phyloP scores from a whole-genome alignment of 2,888 invertebrate species.

The Piscicola geometra region DNA sequence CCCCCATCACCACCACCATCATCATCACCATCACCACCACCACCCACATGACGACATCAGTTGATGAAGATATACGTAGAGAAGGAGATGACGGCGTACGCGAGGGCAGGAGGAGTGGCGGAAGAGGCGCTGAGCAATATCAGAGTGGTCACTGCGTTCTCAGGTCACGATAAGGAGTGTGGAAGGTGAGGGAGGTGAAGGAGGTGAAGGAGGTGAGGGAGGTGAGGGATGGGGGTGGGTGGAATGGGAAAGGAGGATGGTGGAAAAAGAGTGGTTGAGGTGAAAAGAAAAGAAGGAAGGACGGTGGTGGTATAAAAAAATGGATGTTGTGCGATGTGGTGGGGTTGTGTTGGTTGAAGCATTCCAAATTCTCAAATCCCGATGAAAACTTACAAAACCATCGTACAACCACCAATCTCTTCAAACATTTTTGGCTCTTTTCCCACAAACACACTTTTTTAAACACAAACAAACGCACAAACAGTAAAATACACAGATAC shows the following conservation, averaged over 20 bases:
- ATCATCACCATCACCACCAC: no score
- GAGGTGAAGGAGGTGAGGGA: no score
- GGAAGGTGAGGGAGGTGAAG: conserved; percentile 30
- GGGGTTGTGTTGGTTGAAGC: no score
- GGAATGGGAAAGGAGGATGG: conserved; percentile 31
- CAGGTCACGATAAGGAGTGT: conserved; percentile 40
- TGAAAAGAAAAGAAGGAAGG: neutral
- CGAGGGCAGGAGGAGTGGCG: conserved; percentile 56
- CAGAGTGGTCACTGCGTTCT: conserved; percentile 51
- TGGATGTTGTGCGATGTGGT: no score
- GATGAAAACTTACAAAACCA: no score
- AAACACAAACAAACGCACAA: no score
- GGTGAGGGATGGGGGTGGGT: neutral
- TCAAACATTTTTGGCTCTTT: no score
- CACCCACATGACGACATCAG: conserved; percentile 27
- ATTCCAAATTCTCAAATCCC: no score
- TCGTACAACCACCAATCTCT: no score
- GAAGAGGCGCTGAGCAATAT: conserved; percentile 54
- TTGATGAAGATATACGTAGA: conserved; percentile 43
- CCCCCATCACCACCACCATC: neutral
- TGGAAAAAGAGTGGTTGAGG: conserved; percentile 25
- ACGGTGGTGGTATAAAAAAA: no score
- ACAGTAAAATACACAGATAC: no score
- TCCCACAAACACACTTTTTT: no score
- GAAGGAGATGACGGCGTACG: conserved; percentile 59